A percentile compares a stretch with the other conserved stretches of the same genome.
phyloP scores from a whole-genome alignment of 1,140 invertebrate genomes.

The Artemia franciscana region DNA sequence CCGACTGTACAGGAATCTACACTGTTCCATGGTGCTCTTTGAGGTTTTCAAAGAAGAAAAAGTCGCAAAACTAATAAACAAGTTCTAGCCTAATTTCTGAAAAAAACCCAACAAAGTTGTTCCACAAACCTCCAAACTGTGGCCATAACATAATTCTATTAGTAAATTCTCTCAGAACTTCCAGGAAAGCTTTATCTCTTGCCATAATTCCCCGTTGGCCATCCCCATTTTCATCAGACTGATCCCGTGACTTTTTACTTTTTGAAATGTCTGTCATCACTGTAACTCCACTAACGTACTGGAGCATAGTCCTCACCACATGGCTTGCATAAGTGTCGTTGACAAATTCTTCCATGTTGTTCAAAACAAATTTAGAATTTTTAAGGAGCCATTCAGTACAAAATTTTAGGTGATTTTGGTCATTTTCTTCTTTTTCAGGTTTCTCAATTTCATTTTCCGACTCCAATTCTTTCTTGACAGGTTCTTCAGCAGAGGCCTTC shows the following conservation, averaged over 20 bases:
- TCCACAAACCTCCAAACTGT: slow-evolving; percentile 34
- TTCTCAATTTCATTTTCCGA: too few species aligned
- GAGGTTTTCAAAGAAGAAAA: too few species aligned
- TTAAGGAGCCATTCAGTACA: slow-evolving; percentile 26
- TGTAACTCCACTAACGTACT: slow-evolving; percentile 31
- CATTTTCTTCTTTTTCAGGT: not conserved
- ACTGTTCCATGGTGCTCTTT: too few species aligned
- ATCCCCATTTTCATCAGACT: slow-evolving; percentile 7
- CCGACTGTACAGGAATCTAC: too few species aligned
- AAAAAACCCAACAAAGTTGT: too few species aligned
- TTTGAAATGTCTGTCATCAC: slow-evolving; percentile 18
- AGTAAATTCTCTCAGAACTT: slow-evolving; percentile 35
- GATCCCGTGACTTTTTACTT: slow-evolving; percentile 9
- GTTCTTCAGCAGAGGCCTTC: too few species aligned
- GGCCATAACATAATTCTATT: slow-evolving; percentile 38
- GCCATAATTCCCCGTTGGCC: slow-evolving; percentile 4
- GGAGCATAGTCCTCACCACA: slow-evolving; percentile 40
- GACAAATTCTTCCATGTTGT: slow-evolving; percentile 62
- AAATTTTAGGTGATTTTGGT: slow-evolving; percentile 4
- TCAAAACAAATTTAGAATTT: slow-evolving; percentile 44
- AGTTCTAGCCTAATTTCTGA: too few species aligned
- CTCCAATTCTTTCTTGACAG: too few species aligned
- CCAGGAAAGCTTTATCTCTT: slow-evolving; percentile 26
- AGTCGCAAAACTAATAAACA: too few species aligned
- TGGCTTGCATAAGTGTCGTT: slow-evolving; percentile 55